A percentile compares a stretch with the other conserved stretches of the same genome.
Evolutionary conservation across 2,113 vertebrate species (phyloP).

Genomic region (Cnemophilus loriae): DNA sequence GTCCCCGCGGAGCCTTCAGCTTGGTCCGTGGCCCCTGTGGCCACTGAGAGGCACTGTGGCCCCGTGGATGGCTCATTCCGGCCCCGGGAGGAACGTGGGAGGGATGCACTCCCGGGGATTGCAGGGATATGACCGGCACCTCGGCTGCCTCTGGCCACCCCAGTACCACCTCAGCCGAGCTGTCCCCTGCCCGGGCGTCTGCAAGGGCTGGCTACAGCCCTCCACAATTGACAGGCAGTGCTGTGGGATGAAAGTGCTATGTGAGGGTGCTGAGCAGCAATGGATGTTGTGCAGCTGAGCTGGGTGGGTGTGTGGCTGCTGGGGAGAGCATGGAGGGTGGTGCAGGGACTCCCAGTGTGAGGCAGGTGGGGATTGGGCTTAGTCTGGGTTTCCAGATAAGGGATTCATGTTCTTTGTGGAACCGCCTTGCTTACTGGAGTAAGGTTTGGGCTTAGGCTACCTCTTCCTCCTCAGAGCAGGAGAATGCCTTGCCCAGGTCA

Average conservation of each 20-base stretch:
- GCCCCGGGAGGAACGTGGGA: neutral
- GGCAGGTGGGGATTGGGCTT: accelerated
- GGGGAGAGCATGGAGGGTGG: neutral
- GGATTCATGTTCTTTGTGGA: accelerated
- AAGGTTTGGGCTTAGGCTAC: neutral
- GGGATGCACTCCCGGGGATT: neutral
- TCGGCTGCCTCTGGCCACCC: neutral
- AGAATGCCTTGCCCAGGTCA: neutral
- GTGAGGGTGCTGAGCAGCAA: neutral
- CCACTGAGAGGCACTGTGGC: conserved; percentile 45
- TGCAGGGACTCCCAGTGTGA: neutral
- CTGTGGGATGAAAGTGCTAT: neutral
- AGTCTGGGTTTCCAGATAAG: neutral
- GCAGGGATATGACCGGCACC: neutral
- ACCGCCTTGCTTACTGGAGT: neutral
- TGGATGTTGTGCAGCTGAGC: neutral
- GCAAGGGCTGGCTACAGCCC: neutral
- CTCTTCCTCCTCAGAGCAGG: neutral
- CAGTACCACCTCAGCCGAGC: accelerated
- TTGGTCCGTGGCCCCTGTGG: neutral
- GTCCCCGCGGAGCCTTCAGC: neutral
- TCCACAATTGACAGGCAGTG: accelerated
- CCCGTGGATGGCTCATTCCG: neutral
- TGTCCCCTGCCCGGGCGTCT: accelerated
- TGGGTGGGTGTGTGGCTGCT: neutral